Conservation (phyloP, 1,140 invertebrate species). For the Amphibalanus amphitrite region DNA sequence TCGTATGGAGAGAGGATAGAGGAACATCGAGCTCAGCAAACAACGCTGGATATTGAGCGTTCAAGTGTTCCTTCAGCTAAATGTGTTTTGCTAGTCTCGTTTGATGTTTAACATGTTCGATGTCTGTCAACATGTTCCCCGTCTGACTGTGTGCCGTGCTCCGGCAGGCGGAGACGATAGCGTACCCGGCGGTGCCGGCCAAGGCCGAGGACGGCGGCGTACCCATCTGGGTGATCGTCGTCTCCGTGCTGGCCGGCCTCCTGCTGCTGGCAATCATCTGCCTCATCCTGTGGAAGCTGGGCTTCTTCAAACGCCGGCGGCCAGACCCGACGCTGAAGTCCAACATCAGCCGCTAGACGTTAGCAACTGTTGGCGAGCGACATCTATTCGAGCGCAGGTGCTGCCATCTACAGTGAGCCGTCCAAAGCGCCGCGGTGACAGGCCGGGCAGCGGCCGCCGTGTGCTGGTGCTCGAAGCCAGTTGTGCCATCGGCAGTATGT, state of each 20-base stretch:
- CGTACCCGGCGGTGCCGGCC: slow-evolving; percentile 53
- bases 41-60: too few relatives aligned
- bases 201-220: slow-evolving; percentile 44
- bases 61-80: too few relatives aligned
- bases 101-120: too few relatives aligned
- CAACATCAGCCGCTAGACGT: neutral
- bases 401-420: neutral
- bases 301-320: slow-evolving; percentile 66
- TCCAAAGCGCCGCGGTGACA: neutral
- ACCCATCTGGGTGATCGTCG: slow-evolving; percentile 64
- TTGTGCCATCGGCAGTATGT: too few relatives aligned
- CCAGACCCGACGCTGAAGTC: slow-evolving; percentile 48
- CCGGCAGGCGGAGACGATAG: slow-evolving; percentile 52
- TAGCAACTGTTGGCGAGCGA: neutral
- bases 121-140: too few relatives aligned
- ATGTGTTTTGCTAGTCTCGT: too few relatives aligned
- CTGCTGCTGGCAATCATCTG: slow-evolving; percentile 56
- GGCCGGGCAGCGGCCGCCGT: too few relatives aligned
- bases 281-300: slow-evolving; percentile 60
- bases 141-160: neutral
- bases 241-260: slow-evolving; percentile 57
- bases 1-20: too few relatives aligned
- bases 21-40: too few relatives aligned
- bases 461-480: too few relatives aligned
- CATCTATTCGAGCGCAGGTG: neutral